phyloP scores from a whole-genome alignment of 2,797 vertebrate species.

The Pelobates cultripes region DNA sequence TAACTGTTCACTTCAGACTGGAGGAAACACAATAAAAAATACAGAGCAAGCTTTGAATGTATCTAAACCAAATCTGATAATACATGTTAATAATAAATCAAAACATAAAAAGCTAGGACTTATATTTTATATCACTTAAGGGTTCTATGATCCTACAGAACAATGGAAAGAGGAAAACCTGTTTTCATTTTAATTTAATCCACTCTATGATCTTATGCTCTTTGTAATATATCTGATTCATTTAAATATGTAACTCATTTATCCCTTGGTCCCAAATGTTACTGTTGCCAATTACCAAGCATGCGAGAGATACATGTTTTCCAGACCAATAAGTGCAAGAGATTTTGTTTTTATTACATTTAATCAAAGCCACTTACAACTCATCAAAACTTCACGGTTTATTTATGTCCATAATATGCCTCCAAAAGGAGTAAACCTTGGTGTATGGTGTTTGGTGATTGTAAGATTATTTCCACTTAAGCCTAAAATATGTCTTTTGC shows the following conservation, averaged over 20 bases:
- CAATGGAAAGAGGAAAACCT: too few relatives aligned
- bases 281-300: background rate
- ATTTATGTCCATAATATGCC: background rate
- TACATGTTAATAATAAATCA: too few relatives aligned
- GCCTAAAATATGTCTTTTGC: too few relatives aligned
- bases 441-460: background rate
- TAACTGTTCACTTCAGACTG: too few relatives aligned
- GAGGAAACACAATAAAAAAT: too few relatives aligned
- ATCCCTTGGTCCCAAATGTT: background rate
- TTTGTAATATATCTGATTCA: constrained; percentile 4
- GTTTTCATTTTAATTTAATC: too few relatives aligned
- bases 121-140: too few relatives aligned
- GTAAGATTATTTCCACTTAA: too few relatives aligned
- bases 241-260: background rate
- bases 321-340: background rate
- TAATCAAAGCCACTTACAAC: background rate
- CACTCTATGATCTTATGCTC: background rate
- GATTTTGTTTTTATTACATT: background rate
- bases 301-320: background rate
- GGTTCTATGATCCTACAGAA: too few relatives aligned
- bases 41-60: too few relatives aligned
- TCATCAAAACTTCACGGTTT: background rate
- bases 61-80: too few relatives aligned
- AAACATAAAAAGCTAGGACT: too few relatives aligned
- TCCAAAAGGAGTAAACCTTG: background rate